These are phyloP conservation scores for Sarcoramphus papa DNA, from an alignment of 2,797 vertebrate species.

Conservation along the genomic window DNA sequence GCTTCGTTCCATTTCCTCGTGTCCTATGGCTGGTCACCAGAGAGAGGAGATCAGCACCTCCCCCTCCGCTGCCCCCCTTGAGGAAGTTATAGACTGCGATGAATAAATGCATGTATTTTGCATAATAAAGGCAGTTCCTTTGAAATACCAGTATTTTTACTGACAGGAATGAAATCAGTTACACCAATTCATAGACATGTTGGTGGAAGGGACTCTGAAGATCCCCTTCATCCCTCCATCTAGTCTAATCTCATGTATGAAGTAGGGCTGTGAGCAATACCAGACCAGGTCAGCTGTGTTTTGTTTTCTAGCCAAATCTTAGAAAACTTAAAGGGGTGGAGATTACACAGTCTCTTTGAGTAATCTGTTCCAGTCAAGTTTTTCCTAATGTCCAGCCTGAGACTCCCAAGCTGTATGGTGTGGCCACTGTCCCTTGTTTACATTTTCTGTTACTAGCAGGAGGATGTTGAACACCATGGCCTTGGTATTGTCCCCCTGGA, in stretches of 20 bases:
- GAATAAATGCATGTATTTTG: background rate
- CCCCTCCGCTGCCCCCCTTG: accelerated
- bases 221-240: background rate
- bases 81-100: background rate
- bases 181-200: background rate
- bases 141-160: background rate
- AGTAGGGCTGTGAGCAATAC: background rate
- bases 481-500: background rate
- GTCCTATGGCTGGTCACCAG: background rate
- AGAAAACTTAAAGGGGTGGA: background rate
- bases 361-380: background rate
- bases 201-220: background rate
- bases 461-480: background rate
- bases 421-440: background rate
- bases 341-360: background rate
- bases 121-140: background rate
- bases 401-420: background rate
- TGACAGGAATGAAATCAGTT: background rate
- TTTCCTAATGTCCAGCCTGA: background rate
- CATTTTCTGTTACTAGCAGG: background rate
- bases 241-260: background rate
- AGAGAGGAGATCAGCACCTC: background rate
- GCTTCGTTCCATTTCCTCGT: background rate
- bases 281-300: background rate
- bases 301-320: background rate